A percentile compares a stretch with the other conserved stretches of the same genome.
Evolutionary conservation across 2,797 vertebrate genomes (phyloP).

Genomic region (Syngnathus rostellatus): DNA sequence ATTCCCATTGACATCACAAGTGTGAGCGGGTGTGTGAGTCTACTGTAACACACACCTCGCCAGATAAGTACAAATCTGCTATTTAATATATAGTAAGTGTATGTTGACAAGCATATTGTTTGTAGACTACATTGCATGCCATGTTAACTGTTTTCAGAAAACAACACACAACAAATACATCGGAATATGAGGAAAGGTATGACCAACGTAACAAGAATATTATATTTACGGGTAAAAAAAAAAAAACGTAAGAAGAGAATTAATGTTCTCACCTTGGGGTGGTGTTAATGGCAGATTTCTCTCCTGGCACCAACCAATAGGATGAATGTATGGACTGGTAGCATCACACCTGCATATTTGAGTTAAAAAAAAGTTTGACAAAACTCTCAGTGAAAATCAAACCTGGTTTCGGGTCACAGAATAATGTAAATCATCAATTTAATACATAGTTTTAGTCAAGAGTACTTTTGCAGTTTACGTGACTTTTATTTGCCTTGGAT

Average conservation of each 20-base stretch:
- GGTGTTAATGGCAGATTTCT: slow-evolving; percentile 88
- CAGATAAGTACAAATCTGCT: not conserved
- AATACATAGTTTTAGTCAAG: not conserved
- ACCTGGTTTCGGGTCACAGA: not conserved
- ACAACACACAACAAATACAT: not conserved
- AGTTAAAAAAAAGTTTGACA: not conserved
- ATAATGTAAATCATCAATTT: not conserved
- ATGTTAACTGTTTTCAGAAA: not conserved
- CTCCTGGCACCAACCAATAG: slow-evolving; percentile 95
- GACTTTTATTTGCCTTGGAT: too few species aligned
- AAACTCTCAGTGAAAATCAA: not conserved
- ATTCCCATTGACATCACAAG: not conserved
- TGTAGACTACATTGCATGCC: not conserved
- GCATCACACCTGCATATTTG: slow-evolving; percentile 84
- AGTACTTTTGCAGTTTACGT: too few species aligned
- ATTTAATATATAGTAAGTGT: not conserved
- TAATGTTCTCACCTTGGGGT: slow-evolving; percentile 79
- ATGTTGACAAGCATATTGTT: not conserved
- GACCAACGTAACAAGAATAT: not conserved
- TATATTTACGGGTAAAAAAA: not conserved
- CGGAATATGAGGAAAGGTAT: not conserved
- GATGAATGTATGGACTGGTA: slow-evolving; percentile 95
- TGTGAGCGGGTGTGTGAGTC: not conserved
- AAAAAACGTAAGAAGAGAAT: not conserved
- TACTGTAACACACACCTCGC: not conserved